Evolutionary conservation across 2,113 vertebrate species (phyloP), one percentile per base, ranked within the genome.

Genomic region (Struthio camelus): DNA sequence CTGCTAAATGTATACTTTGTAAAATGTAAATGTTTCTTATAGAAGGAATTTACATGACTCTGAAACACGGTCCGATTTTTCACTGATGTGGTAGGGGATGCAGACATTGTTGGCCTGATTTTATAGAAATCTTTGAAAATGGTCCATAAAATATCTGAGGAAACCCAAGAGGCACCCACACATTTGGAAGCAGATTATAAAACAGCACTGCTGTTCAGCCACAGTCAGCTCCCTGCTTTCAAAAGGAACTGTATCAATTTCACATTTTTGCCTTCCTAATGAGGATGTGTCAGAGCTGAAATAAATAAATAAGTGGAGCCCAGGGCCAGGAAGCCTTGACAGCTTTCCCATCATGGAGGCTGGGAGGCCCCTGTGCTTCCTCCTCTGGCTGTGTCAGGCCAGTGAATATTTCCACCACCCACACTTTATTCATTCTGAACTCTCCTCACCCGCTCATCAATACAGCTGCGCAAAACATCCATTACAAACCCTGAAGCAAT

Each of bases 121-220:
- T 97, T 90, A 89, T 91, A 97, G 97, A 85, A 91, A 97, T 96
- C 97, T 97, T 98, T 97, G 98, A 98, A 97, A 97, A 89, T 10
- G 80, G 94, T 97, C 98, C 97, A 95, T 97, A 97, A 97, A 97
- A 98, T 97, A 97, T 96, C 97, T 98, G 97, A 96, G 98, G 98
- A 98, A 95, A 97, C 98, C 96, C 96, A 93, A 94, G 97, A 98
- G 97, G 97, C 97, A 94, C 98, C 98, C 98, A 94, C 97, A 94
- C 83, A 2, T 97, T 98, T 99, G 98, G 98, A 98, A 96, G 90
- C 87, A 98, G 98, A 98, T 98, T 98, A 98, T 66, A 98, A 97
- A 75, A 88, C 94, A 70, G 94, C 88, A 85, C 85, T 54, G 94
- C 92, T 97, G 95, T 85, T 66, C 97, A 91, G 97, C 98, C 97